These are phyloP conservation scores for Euplagia quadripunctaria DNA, from an alignment of 2,888 invertebrate genomes.

Conservation along the genomic window DNA sequence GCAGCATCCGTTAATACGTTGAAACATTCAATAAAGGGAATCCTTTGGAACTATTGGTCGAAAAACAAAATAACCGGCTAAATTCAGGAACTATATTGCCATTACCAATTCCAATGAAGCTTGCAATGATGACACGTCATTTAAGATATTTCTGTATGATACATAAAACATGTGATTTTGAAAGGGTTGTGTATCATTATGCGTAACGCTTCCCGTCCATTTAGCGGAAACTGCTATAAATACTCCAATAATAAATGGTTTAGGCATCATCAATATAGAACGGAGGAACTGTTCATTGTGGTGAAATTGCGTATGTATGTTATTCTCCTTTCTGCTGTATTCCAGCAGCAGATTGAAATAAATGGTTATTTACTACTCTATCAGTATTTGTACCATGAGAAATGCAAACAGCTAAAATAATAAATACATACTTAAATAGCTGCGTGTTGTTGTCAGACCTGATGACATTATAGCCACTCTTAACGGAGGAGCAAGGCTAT, in stretches of 20 bases:
- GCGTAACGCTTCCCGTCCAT: slow-evolving; percentile 17
- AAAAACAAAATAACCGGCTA: slow-evolving; percentile 54
- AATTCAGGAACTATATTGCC: slow-evolving; percentile 60
- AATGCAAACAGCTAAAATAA: background rate
- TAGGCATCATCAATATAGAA: background rate
- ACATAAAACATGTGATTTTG: slow-evolving; percentile 56
- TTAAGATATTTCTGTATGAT: slow-evolving; percentile 53
- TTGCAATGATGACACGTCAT: slow-evolving; percentile 36
- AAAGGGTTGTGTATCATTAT: slow-evolving; percentile 36
- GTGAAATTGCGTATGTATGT: background rate
- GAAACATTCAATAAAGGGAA: slow-evolving; percentile 15
- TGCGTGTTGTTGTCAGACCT: background rate
- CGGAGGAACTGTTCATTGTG: background rate
- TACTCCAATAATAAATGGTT: background rate
- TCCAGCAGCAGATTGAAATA: background rate
- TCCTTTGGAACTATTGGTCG: slow-evolving; percentile 18
- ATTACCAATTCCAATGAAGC: slow-evolving; percentile 75
- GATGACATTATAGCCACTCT: background rate
- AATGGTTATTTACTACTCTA: background rate
- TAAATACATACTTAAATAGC: background rate
- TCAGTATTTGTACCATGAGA: background rate
- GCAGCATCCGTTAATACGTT: slow-evolving; percentile 27
- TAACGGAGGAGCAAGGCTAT: background rate
- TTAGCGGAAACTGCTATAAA: background rate
- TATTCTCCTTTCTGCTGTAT: background rate